Evolutionary conservation across 2,888 invertebrate genomes (phyloP), one percentile per base, ranked within the genome.

Genomic region (Tenodera sinensis): DNA sequence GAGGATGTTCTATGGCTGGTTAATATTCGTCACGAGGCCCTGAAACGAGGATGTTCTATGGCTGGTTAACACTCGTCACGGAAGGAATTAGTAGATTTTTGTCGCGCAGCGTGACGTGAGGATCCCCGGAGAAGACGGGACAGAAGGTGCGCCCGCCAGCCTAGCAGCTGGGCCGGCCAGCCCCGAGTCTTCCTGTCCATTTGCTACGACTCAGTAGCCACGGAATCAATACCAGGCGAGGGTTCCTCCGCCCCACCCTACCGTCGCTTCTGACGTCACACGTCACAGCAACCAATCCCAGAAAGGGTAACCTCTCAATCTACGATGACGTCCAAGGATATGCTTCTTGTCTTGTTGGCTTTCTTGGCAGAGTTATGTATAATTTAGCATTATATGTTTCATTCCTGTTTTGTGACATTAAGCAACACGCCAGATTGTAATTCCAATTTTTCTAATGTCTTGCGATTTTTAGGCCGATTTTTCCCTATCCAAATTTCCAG

Each of bases 161-260:
- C 28, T 15, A 71, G 54, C 42, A 34, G 83, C 83, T 83, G 84
- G 8, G 54, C 54, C 88, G 82, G 71, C 47, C 84, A 84, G 85
- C 30, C 83, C 30, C 54, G 89, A 81, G 89, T 85, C 88, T 89
- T 88, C 88, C 89, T 88, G 88, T 89, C 88, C 88, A 85, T 89
- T 88, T 82, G 89, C 87, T n/a, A 85, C 85, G 88, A 85, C 89
- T 86, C 85, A 83, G 54, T 83, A 71, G 85, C 88, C 89, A 71
- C 84, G 83, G 88, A 89, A 89, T 89, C 89, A 89, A 89, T 89
- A 89, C 89, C 88, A 30, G 84, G 86, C 86, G 54, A 86, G 86
- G 28, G 86, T 27, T 71, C 54, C 85, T 28, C 47, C 85, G 28
- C 30, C 87, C 42, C 88, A 28, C 85, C 83, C 83, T 89, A 87